These are phyloP conservation scores for Tiliacea aurago DNA, from an alignment of 2,888 invertebrate genomes.

Conservation along the genomic window DNA sequence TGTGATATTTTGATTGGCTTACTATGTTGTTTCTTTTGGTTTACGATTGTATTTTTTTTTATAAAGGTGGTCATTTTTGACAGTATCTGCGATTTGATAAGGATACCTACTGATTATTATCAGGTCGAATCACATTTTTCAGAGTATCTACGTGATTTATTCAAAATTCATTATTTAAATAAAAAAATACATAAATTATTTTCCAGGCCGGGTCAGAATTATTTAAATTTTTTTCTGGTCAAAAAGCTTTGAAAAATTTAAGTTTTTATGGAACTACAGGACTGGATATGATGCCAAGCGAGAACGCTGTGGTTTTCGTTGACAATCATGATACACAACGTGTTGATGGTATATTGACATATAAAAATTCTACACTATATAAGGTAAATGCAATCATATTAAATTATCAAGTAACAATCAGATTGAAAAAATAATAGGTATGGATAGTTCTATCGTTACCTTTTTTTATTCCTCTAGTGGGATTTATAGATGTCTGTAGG, in stretches of 20 bases:
- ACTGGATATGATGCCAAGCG: slow-evolving; percentile 89
- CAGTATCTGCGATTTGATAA: too few relatives aligned
- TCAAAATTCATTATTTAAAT: background rate
- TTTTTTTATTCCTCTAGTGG: too few relatives aligned
- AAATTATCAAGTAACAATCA: background rate
- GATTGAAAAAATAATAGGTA: background rate
- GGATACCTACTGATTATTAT: background rate
- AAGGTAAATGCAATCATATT: slow-evolving; percentile 87
- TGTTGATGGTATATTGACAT: slow-evolving; percentile 91
- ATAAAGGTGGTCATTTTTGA: too few relatives aligned
- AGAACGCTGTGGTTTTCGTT: slow-evolving; percentile 93
- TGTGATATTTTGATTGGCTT: too few relatives aligned
- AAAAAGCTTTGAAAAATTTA: slow-evolving; percentile 90
- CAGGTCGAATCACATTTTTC: too few relatives aligned
- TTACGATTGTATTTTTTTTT: too few relatives aligned
- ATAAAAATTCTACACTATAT: slow-evolving; percentile 92
- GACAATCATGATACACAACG: slow-evolving; percentile 98
- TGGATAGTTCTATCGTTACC: background rate
- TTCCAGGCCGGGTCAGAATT: slow-evolving; percentile 87
- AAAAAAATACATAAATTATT: background rate
- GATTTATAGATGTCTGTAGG: too few relatives aligned
- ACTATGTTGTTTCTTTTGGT: too few relatives aligned
- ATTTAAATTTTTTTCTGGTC: slow-evolving; percentile 89
- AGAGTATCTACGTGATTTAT: too few relatives aligned
- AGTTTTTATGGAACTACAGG: slow-evolving; percentile 79